Percentiles rank a stretch among this genome's conserved stretches.
These are phyloP conservation scores for Galeopsomyia nigrocyanea DNA, from an alignment of 2,888 invertebrate species.

Conservation along the genomic window DNA sequence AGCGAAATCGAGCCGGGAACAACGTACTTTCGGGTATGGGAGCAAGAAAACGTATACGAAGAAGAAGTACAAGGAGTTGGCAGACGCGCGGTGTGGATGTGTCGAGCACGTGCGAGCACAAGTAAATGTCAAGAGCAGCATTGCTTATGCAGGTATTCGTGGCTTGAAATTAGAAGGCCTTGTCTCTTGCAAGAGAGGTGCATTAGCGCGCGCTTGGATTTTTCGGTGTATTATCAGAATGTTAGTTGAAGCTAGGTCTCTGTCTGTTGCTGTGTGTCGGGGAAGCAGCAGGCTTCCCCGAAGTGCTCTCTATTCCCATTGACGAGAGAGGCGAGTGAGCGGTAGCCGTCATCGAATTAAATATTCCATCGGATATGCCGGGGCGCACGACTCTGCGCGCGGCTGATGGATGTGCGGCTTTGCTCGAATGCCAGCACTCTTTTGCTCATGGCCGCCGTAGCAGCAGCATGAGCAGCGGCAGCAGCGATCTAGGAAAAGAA, in stretches of 20 bases:
- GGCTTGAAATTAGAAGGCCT: too few relatives aligned
- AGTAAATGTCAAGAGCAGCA: too few relatives aligned
- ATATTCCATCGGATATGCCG: constrained; percentile 45
- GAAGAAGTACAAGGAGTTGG: too few relatives aligned
- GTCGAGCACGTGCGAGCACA: too few relatives aligned
- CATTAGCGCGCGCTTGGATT: not conserved
- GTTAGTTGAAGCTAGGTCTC: not conserved
- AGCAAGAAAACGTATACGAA: too few relatives aligned
- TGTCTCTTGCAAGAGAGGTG: too few relatives aligned
- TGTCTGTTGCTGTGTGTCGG: not conserved
- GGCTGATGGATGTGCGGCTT: not conserved
- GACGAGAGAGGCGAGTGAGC: constrained; percentile 19
- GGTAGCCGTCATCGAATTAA: constrained; percentile 44
- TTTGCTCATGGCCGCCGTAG: not conserved
- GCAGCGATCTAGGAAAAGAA: not conserved
- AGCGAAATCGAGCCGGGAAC: too few relatives aligned
- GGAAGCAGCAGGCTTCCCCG: constrained; percentile 27
- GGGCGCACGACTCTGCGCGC: not conserved
- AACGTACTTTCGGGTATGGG: too few relatives aligned
- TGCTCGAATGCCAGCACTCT: not conserved
- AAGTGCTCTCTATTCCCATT: constrained; percentile 25
- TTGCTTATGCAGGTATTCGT: too few relatives aligned
- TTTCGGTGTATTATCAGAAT: constrained; percentile 34
- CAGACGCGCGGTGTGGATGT: too few relatives aligned
- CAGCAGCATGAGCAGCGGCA: not conserved